Conservation (phyloP, 1,140 invertebrate genomes). For the Calephelis nemesis region DNA sequence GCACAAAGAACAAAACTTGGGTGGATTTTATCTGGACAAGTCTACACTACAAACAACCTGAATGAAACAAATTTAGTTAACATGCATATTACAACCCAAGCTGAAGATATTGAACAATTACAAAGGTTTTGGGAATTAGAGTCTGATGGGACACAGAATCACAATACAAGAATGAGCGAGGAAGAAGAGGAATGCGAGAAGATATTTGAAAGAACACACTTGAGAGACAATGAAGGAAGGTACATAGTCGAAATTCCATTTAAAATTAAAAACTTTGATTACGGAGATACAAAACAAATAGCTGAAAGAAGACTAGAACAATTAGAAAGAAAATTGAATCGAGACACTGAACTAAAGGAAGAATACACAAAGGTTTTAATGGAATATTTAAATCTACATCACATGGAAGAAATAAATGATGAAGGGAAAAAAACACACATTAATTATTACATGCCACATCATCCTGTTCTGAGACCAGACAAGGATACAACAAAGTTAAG, state of each 20-base stretch:
- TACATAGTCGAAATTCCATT: slow-evolving; percentile 31
- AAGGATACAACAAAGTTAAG: too few relatives aligned
- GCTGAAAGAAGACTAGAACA: slow-evolving; percentile 24
- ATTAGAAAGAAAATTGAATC: slow-evolving; percentile 30
- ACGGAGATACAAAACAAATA: slow-evolving; percentile 27
- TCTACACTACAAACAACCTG: neutral
- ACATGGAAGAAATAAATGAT: too few relatives aligned
- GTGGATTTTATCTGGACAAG: slow-evolving; percentile 25
- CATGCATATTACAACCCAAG: slow-evolving; percentile 12
- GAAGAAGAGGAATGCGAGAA: neutral
- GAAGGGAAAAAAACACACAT: too few relatives aligned
- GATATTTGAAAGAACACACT: neutral
- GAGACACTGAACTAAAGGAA: slow-evolving; percentile 20
- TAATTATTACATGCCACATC: too few relatives aligned
- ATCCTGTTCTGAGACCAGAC: too few relatives aligned
- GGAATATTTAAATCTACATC: too few relatives aligned
- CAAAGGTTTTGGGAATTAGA: slow-evolving; percentile 20
- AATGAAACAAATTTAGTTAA: slow-evolving; percentile 20
- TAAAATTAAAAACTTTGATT: slow-evolving; percentile 19
- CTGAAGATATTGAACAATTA: too few relatives aligned
- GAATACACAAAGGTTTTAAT: slow-evolving; percentile 22
- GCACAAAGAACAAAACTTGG: slow-evolving; percentile 25
- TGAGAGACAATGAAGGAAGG: slow-evolving; percentile 19
- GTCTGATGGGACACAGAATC: neutral
- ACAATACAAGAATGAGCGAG: slow-evolving; percentile 10